phyloP scores from a whole-genome alignment of 2,797 vertebrate genomes.

The Lateolabrax maculatus region DNA sequence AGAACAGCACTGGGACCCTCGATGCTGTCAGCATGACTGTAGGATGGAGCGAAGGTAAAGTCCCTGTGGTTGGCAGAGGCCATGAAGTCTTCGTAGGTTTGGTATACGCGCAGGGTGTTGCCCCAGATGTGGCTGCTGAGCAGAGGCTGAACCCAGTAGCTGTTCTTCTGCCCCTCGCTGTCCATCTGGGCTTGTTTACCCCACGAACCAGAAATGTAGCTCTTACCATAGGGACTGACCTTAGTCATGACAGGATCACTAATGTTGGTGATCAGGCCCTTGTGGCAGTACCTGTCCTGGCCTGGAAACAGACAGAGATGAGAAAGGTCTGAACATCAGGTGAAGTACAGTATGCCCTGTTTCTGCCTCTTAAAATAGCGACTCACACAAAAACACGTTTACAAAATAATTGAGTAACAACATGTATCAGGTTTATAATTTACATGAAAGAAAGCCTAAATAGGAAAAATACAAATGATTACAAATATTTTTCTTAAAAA shows the following conservation, averaged over 20 bases:
- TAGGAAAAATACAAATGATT: too few relatives aligned
- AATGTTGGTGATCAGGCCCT: slow-evolving; percentile 77
- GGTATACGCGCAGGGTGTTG: slow-evolving; percentile 74
- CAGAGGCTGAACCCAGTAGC: slow-evolving; percentile 81
- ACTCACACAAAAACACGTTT: too few relatives aligned
- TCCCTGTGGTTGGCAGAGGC: slow-evolving; percentile 64
- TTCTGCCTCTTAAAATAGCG: too few relatives aligned
- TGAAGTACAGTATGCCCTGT: not conserved
- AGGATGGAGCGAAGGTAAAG: slow-evolving; percentile 55
- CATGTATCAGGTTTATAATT: too few relatives aligned
- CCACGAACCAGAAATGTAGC: slow-evolving; percentile 80
- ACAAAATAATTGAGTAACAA: too few relatives aligned
- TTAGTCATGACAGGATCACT: slow-evolving; percentile 75
- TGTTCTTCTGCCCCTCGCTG: slow-evolving; percentile 19
- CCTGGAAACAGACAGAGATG: slow-evolving; percentile 45
- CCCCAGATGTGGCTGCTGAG: slow-evolving; percentile 61
- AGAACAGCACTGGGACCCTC: slow-evolving; percentile 82
- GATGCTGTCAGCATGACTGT: slow-evolving; percentile 48
- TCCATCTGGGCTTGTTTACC: slow-evolving; percentile 70
- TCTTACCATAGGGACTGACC: slow-evolving; percentile 68
- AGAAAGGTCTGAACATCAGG: not conserved
- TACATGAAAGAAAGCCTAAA: too few relatives aligned
- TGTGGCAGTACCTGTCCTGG: slow-evolving; percentile 60
- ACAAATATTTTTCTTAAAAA: too few relatives aligned
- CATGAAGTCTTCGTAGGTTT: slow-evolving; percentile 78